A percentile compares a stretch with the other conserved stretches of the same genome.
Conservation (phyloP, 2,888 invertebrate species). For the Phyllotreta cruciferae region DNA sequence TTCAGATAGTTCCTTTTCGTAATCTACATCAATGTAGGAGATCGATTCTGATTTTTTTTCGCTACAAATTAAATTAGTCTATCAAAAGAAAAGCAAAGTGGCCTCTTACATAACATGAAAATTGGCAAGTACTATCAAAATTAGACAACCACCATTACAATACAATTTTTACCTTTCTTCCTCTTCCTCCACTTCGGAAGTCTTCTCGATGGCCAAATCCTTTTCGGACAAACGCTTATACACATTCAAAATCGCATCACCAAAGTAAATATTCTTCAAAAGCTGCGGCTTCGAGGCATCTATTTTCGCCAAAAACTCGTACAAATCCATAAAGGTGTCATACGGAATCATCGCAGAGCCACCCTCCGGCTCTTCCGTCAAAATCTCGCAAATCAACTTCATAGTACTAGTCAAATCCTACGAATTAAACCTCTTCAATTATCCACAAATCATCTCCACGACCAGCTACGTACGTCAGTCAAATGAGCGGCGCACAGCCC, state of each 20-base stretch:
- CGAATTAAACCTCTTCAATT: slow-evolving; percentile 31
- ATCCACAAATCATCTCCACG: too few relatives aligned
- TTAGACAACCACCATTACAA: too few relatives aligned
- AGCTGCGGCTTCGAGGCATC: slow-evolving; percentile 62
- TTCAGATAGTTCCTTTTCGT: slow-evolving; percentile 35
- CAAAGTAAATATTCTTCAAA: slow-evolving; percentile 54
- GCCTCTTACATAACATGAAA: too few relatives aligned
- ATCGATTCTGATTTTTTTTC: slow-evolving; percentile 14
- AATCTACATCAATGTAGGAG: slow-evolving; percentile 32
- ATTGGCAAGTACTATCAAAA: too few relatives aligned
- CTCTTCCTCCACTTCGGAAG: slow-evolving; percentile 37
- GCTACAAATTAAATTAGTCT: too few relatives aligned
- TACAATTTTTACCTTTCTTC: slow-evolving; percentile 33
- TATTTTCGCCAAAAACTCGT: slow-evolving; percentile 65
- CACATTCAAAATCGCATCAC: slow-evolving; percentile 53
- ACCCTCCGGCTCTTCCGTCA: slow-evolving; percentile 85
- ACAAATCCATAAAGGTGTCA: slow-evolving; percentile 68
- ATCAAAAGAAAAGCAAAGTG: slow-evolving; percentile 14
- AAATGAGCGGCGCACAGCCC: slow-evolving; percentile 75
- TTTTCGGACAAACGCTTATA: slow-evolving; percentile 44
- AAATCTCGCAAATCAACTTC: slow-evolving; percentile 79
- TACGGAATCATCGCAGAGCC: slow-evolving; percentile 78
- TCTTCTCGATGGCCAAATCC: slow-evolving; percentile 27
- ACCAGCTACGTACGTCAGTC: slow-evolving; percentile 63
- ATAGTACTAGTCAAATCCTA: slow-evolving; percentile 80